Evolutionary conservation across 2,888 invertebrate genomes (phyloP), one percentile per base, ranked within the genome.

Genomic region (Macaria liturata): DNA sequence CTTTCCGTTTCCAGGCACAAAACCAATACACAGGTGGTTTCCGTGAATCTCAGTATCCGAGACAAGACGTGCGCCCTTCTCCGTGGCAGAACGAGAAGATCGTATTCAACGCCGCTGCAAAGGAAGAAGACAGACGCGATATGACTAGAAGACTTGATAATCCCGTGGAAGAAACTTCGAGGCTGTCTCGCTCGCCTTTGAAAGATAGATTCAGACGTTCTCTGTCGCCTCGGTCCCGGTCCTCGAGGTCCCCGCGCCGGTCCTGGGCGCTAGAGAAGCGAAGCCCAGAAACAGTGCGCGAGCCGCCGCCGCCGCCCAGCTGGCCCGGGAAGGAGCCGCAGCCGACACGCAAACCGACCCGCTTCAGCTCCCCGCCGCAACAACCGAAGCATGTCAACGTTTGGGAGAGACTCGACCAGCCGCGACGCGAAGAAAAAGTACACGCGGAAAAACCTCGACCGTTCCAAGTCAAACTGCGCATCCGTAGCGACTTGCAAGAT

Each of bases 1-100:
- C 74, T 87, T 91, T 90, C 72, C 81, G 84, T 88, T 91, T 90
- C 70, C 90, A 91, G 91, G 88, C 84, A 69, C 71, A 81, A 76
- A 88, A 81, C 63, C 84, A 85, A 84, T 90, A 88, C 82, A 75
- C 88, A 79, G 84, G 83, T 81, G 88, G 83, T 68, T 89, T 83
- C 64, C 84, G 84, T 45, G 84, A 84, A 49, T 80, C 69, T 64
- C 78, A 76, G 60, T 86, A 83, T 49, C 62, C 74, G 46, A 74
- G 76, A 9, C 71, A 69, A 54, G 63, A 57, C 8, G 72, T 69
- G 3, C 72, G 72, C 42, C 54, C 69, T 3, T 64, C 72, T 3
- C 66, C 77, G 8, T 88, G 88, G 88, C 81, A 78, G 59, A 62
- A 32, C 46, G 64, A 65, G 3, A 65, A 66, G 50, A 58, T 55